These are phyloP conservation scores for Sitta carolinensis DNA, from an alignment of 2,797 vertebrate genomes.

Conservation along the genomic window DNA sequence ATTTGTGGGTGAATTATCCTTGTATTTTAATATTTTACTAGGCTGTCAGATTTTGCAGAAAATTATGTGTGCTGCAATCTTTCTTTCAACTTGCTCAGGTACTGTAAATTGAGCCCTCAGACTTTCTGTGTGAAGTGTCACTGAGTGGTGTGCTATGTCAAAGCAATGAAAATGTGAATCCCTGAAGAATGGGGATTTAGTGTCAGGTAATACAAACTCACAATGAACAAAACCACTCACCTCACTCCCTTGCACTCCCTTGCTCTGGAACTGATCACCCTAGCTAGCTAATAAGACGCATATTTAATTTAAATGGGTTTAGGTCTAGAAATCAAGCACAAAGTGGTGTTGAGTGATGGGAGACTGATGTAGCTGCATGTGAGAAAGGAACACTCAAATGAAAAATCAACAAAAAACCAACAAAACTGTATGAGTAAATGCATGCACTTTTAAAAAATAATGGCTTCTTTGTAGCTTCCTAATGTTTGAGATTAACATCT, in stretches of 20 bases:
- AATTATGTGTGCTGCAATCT: neutral
- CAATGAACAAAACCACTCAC: neutral
- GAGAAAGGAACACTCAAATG: neutral
- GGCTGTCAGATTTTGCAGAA: neutral
- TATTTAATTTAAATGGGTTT: neutral
- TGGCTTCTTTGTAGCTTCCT: neutral
- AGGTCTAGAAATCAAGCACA: neutral
- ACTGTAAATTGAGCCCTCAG: neutral
- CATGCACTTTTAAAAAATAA: neutral
- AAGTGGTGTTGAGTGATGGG: neutral
- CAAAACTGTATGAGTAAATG: neutral
- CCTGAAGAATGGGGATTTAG: neutral
- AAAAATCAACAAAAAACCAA: neutral
- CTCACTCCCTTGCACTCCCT: neutral
- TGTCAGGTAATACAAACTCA: neutral
- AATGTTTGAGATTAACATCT: neutral
- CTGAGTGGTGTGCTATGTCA: neutral
- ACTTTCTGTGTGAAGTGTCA: neutral
- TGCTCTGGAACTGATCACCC: neutral
- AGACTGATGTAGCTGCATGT: neutral
- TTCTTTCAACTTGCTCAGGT: neutral
- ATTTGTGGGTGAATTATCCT: neutral
- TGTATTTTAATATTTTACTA: constrained; percentile 5
- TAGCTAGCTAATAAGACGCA: neutral
- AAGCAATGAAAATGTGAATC: neutral